Percentiles rank a stretch among this genome's conserved stretches.
phyloP scores from a whole-genome alignment of 2,797 vertebrate genomes.

The Anolis apletophallus region DNA sequence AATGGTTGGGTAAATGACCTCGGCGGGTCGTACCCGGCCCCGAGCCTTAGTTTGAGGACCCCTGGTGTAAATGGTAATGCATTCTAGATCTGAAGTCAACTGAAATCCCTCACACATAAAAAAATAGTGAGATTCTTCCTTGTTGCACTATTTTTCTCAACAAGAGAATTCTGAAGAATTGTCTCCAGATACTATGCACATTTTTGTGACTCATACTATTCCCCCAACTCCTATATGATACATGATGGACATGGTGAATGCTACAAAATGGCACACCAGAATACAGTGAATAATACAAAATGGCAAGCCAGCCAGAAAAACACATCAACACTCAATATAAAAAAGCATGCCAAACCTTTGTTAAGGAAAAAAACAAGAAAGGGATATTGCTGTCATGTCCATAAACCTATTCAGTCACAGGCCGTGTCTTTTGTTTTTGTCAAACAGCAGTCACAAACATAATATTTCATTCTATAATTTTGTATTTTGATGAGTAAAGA shows the following conservation, averaged over 20 bases:
- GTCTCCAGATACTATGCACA: neutral
- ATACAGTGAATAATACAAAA: neutral
- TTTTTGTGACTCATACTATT: neutral
- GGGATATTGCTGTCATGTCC: no score
- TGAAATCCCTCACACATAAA: neutral
- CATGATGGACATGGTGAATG: neutral
- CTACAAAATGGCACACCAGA: neutral
- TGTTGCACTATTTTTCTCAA: neutral
- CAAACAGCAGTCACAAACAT: neutral
- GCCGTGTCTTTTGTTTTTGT: neutral
- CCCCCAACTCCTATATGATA: no score
- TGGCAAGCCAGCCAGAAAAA: no score
- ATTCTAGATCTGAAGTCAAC: neutral
- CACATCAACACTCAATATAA: no score
- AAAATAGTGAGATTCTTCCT: neutral
- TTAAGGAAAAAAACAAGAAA: no score
- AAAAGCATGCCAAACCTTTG: no score
- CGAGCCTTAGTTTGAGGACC: no score
- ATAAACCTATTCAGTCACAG: neutral
- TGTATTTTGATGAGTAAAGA: no score
- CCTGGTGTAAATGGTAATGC: neutral
- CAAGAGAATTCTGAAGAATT: no score
- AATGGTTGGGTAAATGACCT: no score
- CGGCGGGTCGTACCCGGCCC: no score
- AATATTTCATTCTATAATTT: neutral